A percentile compares a stretch with the other conserved stretches of the same genome.
These are phyloP conservation scores for Chloropsis cyanopogon DNA, from an alignment of 2,113 vertebrate species.

Conservation along the genomic window DNA sequence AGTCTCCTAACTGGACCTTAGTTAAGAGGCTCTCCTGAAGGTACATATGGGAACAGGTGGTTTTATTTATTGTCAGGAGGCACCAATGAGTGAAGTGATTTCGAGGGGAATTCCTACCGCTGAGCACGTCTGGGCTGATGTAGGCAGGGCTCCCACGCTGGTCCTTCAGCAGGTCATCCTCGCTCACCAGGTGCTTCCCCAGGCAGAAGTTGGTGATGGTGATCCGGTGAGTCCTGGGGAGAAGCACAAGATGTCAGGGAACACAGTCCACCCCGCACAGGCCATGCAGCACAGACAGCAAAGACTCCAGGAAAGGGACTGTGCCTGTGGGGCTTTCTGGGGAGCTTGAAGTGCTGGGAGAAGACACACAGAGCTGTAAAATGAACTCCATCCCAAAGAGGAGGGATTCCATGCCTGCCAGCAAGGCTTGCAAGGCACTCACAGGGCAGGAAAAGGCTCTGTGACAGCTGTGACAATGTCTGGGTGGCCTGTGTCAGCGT, in stretches of 20 bases:
- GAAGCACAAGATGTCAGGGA: not conserved
- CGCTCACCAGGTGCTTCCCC: slow-evolving; percentile 97
- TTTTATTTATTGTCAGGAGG: not conserved
- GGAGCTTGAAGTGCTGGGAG: not conserved
- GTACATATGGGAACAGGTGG: not conserved
- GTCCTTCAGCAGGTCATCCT: slow-evolving; percentile 97
- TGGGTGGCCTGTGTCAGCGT: not conserved
- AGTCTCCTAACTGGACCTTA: not conserved
- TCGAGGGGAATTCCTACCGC: slow-evolving; percentile 73
- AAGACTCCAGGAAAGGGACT: not conserved
- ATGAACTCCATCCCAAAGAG: not conserved
- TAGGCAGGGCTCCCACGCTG: slow-evolving; percentile 98
- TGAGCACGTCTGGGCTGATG: slow-evolving; percentile 97
- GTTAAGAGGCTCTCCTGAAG: not conserved
- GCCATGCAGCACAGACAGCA: not conserved
- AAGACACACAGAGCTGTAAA: not conserved
- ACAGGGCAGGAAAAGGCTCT: not conserved
- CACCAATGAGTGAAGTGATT: not conserved
- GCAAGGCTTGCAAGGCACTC: not conserved
- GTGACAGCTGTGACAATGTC: not conserved
- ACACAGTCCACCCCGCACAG: not conserved
- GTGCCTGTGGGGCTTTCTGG: not conserved
- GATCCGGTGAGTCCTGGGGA: slow-evolving; percentile 90
- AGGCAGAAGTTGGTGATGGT: slow-evolving; percentile 99
- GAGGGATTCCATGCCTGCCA: not conserved